Conservation (phyloP, 2,797 vertebrate genomes). For the Alca torda region DNA sequence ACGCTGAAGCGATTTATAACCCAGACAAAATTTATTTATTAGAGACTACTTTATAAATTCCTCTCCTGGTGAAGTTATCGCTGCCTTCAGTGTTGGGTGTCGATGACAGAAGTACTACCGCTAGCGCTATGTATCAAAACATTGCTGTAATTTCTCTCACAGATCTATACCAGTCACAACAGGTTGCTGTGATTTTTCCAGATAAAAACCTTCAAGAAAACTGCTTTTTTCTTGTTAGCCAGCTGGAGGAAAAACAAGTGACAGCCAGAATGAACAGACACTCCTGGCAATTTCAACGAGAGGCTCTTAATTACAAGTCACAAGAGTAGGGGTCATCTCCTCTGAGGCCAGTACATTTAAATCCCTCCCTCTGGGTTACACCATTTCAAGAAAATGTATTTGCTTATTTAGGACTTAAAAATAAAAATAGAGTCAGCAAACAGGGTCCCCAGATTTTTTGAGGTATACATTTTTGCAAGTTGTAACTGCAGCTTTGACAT, state of each 20-base stretch:
- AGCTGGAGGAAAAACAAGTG: constrained; percentile 5
- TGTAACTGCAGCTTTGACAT: background rate
- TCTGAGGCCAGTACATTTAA: background rate
- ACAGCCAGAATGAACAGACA: constrained; percentile 22
- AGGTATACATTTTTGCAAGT: background rate
- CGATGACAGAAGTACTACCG: background rate
- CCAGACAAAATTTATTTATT: constrained; percentile 1
- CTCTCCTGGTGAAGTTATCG: constrained; percentile 7
- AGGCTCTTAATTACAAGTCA: constrained; percentile 33
- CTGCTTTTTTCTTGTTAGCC: background rate
- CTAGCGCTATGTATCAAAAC: background rate
- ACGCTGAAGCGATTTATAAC: background rate
- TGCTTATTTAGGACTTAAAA: background rate
- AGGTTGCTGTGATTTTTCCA: constrained; percentile 37
- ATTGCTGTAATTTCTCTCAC: background rate
- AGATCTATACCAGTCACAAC: constrained; percentile 25
- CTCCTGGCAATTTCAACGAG: constrained; percentile 7
- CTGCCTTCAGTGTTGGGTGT: background rate
- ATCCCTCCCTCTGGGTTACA: background rate
- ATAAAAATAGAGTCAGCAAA: background rate
- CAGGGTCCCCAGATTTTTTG: background rate
- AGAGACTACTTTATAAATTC: background rate
- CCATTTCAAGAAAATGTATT: background rate
- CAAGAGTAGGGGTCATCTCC: constrained; percentile 11
- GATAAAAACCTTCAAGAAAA: constrained; percentile 33